These are phyloP conservation scores for Pitangus sulphuratus DNA, from an alignment of 2,797 vertebrate species.

Conservation along the genomic window DNA sequence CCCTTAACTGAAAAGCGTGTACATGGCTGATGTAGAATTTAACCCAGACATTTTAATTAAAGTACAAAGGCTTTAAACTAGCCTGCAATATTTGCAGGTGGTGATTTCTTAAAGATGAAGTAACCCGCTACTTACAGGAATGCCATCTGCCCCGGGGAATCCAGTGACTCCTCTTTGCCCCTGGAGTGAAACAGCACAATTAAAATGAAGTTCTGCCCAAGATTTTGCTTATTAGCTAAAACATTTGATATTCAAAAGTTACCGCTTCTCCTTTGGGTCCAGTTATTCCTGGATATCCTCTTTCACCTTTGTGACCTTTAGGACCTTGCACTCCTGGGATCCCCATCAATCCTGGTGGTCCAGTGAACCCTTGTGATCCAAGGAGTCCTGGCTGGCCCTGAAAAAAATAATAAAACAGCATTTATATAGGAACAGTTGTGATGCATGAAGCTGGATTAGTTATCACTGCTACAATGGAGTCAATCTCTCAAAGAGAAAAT, in stretches of 20 bases:
- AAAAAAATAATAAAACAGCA: constrained; percentile 21
- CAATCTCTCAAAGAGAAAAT: not conserved
- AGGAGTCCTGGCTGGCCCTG: constrained; percentile 89
- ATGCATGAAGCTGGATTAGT: not conserved
- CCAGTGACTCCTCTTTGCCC: constrained; percentile 92
- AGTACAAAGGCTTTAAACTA: not conserved
- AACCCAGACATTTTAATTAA: constrained; percentile 23
- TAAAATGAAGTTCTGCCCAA: not conserved
- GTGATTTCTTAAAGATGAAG: constrained; percentile 2
- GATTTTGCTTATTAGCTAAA: not conserved
- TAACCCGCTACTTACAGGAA: constrained; percentile 87
- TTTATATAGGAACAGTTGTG: not conserved
- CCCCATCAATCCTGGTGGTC: constrained; percentile 86
- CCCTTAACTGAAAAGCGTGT: not conserved
- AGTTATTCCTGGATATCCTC: constrained; percentile 79
- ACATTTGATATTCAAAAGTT: constrained; percentile 12
- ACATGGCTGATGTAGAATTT: not conserved
- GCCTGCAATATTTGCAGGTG: not conserved
- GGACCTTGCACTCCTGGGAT: constrained; percentile 87
- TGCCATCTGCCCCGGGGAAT: constrained; percentile 88
- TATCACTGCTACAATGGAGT: not conserved
- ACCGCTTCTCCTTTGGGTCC: constrained; percentile 92
- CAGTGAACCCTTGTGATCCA: constrained; percentile 84
- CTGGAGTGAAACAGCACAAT: constrained; percentile 72
- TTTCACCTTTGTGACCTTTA: constrained; percentile 91